Percentiles rank a stretch among this genome's conserved stretches.
Evolutionary conservation across 2,797 vertebrate species (phyloP).

Genomic region (Pantherophis vulpinus): DNA sequence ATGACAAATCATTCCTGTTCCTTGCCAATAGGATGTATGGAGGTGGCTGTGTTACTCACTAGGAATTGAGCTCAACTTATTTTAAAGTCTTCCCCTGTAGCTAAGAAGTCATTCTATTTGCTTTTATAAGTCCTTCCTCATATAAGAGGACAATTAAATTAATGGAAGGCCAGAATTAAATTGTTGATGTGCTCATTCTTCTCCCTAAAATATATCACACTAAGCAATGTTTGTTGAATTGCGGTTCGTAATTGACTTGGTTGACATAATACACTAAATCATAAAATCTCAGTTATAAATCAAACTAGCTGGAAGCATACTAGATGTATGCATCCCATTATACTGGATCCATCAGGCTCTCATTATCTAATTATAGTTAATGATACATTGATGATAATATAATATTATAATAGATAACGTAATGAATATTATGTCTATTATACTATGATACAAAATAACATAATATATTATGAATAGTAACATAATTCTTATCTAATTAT

Average conservation of each 20-base stretch:
- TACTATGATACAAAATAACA: neutral
- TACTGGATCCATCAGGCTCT: neutral
- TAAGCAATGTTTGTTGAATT: neutral
- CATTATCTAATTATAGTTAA: neutral
- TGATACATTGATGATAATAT: neutral
- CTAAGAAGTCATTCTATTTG: neutral
- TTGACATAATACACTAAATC: neutral
- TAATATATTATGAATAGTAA: neutral
- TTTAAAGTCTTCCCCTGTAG: neutral
- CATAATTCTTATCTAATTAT: neutral
- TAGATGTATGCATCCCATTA: neutral
- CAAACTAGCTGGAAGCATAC: neutral
- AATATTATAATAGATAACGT: neutral
- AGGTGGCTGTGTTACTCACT: neutral
- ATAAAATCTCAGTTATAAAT: neutral
- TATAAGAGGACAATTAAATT: neutral
- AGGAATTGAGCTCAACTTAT: neutral
- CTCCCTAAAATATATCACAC: neutral
- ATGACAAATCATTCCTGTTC: neutral
- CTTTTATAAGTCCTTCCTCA: neutral
- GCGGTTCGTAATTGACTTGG: neutral
- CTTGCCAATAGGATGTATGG: neutral
- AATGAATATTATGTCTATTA: neutral
- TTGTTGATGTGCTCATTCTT: neutral
- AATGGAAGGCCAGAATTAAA: neutral